phyloP scores from a whole-genome alignment of 1,140 invertebrate genomes.

The Macrostomum lignano region DNA sequence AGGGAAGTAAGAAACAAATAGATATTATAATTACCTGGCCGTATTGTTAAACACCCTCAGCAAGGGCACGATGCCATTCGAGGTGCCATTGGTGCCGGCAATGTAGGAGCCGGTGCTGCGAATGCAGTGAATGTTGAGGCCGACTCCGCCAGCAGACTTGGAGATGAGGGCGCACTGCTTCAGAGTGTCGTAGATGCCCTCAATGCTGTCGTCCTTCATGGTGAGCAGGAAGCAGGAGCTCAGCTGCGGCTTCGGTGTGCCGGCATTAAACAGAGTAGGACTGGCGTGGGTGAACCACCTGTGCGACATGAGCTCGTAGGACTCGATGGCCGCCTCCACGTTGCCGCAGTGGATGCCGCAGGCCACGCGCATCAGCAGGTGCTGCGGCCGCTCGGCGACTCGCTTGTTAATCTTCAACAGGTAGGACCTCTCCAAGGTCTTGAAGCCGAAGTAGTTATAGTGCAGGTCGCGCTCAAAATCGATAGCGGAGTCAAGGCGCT shows the following conservation, averaged over 20 bases:
- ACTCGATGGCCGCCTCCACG: constrained; percentile 59
- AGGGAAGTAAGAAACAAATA: no score
- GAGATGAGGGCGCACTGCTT: constrained; percentile 79
- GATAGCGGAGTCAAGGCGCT: constrained; percentile 63
- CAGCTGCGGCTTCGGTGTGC: constrained; percentile 53
- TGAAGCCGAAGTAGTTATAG: constrained; percentile 97
- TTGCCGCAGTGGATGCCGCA: constrained; percentile 77
- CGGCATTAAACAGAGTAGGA: constrained; percentile 73
- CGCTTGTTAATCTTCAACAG: constrained; percentile 67
- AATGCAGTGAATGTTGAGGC: constrained; percentile 81
- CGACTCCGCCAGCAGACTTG: constrained; percentile 86
- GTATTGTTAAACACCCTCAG: constrained; percentile 79
- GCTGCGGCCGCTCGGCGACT: constrained; percentile 67
- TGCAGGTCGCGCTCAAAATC: constrained; percentile 85
- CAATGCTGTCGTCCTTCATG: constrained; percentile 81
- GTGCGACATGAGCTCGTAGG: constrained; percentile 68
- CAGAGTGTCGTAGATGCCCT: constrained; percentile 81
- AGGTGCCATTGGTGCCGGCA: constrained; percentile 67
- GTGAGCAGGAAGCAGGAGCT: constrained; percentile 78
- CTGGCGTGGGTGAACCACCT: constrained; percentile 79
- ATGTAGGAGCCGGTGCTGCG: constrained; percentile 65
- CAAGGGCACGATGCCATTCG: constrained; percentile 92
- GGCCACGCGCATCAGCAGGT: constrained; percentile 77
- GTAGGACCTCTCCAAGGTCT: constrained; percentile 81
- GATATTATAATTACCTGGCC: no score